These are phyloP conservation scores for Spea hammondii DNA, from an alignment of 2,797 vertebrate genomes.

Conservation along the genomic window DNA sequence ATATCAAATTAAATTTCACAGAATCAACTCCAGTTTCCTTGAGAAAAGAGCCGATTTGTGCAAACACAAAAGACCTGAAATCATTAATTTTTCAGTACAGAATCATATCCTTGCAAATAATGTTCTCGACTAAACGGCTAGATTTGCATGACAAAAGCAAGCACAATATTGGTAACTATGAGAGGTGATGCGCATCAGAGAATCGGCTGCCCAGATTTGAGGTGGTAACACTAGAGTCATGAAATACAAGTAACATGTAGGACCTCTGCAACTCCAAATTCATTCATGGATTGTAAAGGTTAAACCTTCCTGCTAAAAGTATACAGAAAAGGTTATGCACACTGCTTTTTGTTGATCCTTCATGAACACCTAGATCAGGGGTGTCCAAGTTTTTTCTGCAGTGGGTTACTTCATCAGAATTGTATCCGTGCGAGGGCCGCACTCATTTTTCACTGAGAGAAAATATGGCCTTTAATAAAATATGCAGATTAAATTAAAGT, in stretches of 20 bases:
- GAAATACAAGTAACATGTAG: background rate
- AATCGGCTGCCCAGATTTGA: background rate
- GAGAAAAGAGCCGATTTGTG: slow-evolving; percentile 41
- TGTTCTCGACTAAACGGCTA: slow-evolving; percentile 25
- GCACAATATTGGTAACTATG: slow-evolving; percentile 20
- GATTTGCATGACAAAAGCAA: slow-evolving; percentile 44
- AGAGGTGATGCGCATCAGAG: slow-evolving; percentile 3
- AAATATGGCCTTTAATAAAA: no score
- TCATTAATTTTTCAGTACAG: slow-evolving; percentile 43
- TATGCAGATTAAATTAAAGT: no score
- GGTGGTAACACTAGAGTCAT: background rate
- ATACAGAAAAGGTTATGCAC: no score
- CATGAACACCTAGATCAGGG: no score
- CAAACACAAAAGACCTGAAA: slow-evolving; percentile 37
- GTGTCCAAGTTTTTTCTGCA: no score
- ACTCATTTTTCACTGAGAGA: no score
- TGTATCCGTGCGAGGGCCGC: no score
- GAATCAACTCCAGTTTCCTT: slow-evolving; percentile 32
- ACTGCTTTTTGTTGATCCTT: no score
- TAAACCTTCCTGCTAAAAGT: background rate
- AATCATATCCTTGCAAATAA: slow-evolving; percentile 35
- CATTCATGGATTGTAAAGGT: background rate
- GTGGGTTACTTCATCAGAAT: no score
- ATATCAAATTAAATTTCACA: slow-evolving; percentile 38
- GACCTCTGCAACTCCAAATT: no score